phyloP scores from a whole-genome alignment of 2,113 vertebrate species.

The Elephas maximus region DNA sequence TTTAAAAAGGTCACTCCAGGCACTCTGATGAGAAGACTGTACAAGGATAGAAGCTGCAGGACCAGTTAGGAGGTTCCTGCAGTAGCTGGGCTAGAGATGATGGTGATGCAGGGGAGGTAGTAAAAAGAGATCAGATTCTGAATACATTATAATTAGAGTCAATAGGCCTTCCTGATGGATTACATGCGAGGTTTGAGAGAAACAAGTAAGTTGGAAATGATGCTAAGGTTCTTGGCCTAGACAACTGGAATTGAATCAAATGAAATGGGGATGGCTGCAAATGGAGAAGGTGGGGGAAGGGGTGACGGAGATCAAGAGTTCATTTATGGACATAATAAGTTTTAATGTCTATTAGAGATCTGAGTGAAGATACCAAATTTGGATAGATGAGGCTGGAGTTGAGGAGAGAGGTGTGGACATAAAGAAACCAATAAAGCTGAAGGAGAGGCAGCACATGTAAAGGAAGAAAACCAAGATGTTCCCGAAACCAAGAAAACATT shows the following conservation, averaged over 20 bases:
- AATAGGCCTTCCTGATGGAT: not conserved
- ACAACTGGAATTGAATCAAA: not conserved
- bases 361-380: not conserved
- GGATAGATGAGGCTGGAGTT: not conserved
- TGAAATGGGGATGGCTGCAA: not conserved
- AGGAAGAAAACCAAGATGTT: not conserved
- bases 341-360: not conserved
- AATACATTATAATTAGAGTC: not conserved
- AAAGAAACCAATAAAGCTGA: not conserved
- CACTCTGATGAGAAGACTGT: not conserved
- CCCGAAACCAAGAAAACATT: constrained; percentile 9
- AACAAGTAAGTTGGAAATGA: not conserved
- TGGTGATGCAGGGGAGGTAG: not conserved
- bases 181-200: constrained; percentile 13
- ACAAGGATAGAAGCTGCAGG: not conserved
- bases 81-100: not conserved
- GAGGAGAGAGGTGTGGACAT: not conserved
- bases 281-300: not conserved
- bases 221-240: not conserved
- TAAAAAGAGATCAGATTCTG: not conserved
- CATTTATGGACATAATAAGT: not conserved
- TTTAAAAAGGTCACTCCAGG: constrained; percentile 13
- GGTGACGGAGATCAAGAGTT: not conserved
- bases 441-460: not conserved
- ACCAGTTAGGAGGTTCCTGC: not conserved